Evolutionary conservation across 1,140 invertebrate genomes (phyloP).

Genomic region (Pinna nobilis): DNA sequence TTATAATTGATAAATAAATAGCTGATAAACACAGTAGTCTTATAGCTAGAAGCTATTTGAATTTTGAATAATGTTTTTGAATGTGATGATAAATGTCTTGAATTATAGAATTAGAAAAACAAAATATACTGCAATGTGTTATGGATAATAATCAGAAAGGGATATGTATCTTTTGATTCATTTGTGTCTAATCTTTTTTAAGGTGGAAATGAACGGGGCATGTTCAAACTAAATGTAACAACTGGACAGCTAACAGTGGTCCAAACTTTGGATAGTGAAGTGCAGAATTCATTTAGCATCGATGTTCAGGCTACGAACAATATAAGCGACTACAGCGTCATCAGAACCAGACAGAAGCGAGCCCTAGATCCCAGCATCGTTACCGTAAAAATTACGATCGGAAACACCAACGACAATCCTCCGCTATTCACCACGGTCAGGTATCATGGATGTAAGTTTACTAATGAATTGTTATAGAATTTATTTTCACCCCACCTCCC

Average conservation of each 20-base stretch:
- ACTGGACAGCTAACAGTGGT: conserved; percentile 46
- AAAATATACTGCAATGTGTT: not conserved
- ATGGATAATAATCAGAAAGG: not conserved
- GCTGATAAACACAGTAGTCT: too few relatives aligned
- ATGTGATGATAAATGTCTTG: too few relatives aligned
- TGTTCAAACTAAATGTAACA: conserved; percentile 44
- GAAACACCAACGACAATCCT: conserved; percentile 60
- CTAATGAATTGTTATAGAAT: too few relatives aligned
- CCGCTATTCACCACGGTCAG: conserved; percentile 57
- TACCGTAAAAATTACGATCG: conserved; percentile 48
- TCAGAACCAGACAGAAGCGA: conserved; percentile 42
- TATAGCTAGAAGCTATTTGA: too few relatives aligned
- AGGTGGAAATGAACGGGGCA: conserved; percentile 61
- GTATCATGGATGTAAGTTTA: conserved; percentile 64
- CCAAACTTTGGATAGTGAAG: conserved; percentile 53
- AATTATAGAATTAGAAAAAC: not conserved
- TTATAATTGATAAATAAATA: too few relatives aligned
- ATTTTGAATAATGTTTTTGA: too few relatives aligned
- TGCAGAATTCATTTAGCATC: conserved; percentile 41
- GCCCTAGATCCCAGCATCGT: conserved; percentile 57
- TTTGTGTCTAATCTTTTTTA: conserved; percentile 11
- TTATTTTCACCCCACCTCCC: too few relatives aligned
- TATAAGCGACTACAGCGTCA: conserved; percentile 61
- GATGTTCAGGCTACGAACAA: conserved; percentile 62
- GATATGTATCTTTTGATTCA: too few relatives aligned